A percentile compares a stretch with the other conserved stretches of the same genome.
These are phyloP conservation scores for Kryphioiulus occultus DNA, from an alignment of 2,888 invertebrate species.

Conservation along the genomic window DNA sequence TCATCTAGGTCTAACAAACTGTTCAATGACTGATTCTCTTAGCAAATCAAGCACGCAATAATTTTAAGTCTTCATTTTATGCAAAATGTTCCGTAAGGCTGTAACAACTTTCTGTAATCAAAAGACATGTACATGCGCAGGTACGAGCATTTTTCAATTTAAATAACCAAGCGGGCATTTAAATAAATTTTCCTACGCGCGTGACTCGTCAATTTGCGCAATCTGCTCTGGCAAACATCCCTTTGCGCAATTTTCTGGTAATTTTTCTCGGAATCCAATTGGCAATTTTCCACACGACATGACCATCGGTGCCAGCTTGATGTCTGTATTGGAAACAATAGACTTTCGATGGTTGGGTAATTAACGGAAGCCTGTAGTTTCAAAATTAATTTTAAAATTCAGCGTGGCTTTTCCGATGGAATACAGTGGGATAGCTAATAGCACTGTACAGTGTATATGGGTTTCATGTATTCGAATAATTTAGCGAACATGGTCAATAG, in stretches of 20 bases:
- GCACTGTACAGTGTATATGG: no score
- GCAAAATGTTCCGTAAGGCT: no score
- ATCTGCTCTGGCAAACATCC: background rate
- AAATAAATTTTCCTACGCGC: background rate
- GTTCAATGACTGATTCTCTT: no score
- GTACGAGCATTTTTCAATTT: no score
- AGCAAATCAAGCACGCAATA: no score
- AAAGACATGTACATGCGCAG: no score
- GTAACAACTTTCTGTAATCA: no score
- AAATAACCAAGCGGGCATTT: background rate
- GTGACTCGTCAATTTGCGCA: background rate
- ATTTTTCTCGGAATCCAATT: background rate
- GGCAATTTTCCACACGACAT: slow-evolving; percentile 5
- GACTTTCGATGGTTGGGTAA: background rate
- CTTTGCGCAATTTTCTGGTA: background rate
- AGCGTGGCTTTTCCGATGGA: background rate
- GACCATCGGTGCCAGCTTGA: background rate
- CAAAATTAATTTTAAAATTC: background rate
- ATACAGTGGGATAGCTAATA: no score
- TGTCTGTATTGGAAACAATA: background rate
- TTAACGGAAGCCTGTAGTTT: background rate
- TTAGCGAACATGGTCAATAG: no score
- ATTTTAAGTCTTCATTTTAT: no score
- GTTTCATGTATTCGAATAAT: no score
- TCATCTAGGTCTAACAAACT: no score